phyloP scores from a whole-genome alignment of 1,140 invertebrate species.

The Pissodes strobi region DNA sequence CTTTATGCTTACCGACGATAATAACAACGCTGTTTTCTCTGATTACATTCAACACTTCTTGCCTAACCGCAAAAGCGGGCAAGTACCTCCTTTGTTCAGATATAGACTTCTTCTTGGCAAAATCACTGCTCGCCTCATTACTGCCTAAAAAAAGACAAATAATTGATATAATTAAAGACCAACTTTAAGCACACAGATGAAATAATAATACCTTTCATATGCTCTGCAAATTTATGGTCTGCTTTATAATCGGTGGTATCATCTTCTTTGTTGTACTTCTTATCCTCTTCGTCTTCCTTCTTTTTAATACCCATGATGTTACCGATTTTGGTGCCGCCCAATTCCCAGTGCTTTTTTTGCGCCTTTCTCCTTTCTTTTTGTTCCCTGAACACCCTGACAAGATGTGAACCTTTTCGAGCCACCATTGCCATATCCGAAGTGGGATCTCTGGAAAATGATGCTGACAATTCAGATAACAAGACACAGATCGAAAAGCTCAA shows the following conservation, averaged over 20 bases:
- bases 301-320: constrained; percentile 96
- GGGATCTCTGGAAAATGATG: constrained; percentile 79
- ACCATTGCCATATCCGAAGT: constrained; percentile 98
- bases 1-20: constrained; percentile 71
- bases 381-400: constrained; percentile 90
- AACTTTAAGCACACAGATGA: too few species aligned
- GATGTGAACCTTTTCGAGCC: constrained; percentile 90
- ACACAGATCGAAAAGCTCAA: too few species aligned
- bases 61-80: constrained; percentile 93
- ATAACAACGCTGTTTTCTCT: constrained; percentile 94
- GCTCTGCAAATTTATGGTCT: constrained; percentile 95
- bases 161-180: too few species aligned
- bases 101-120: constrained; percentile 86
- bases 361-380: constrained; percentile 95
- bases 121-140: constrained; percentile 79
- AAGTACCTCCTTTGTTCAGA: constrained; percentile 88
- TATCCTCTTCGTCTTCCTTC: constrained; percentile 76
- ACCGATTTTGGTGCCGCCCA: constrained; percentile 95
- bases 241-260: constrained; percentile 77
- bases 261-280: constrained; percentile 62
- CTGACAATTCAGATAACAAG: too few species aligned
- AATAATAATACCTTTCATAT: constrained; percentile 81
- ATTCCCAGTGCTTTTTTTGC: constrained; percentile 98
- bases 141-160: constrained; percentile 12
- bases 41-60: constrained; percentile 91